Percentiles rank a stretch among this genome's conserved stretches.
Evolutionary conservation across 23 tunicate genomes (phyloP).

Genomic region (Trididemnum miniatum): DNA sequence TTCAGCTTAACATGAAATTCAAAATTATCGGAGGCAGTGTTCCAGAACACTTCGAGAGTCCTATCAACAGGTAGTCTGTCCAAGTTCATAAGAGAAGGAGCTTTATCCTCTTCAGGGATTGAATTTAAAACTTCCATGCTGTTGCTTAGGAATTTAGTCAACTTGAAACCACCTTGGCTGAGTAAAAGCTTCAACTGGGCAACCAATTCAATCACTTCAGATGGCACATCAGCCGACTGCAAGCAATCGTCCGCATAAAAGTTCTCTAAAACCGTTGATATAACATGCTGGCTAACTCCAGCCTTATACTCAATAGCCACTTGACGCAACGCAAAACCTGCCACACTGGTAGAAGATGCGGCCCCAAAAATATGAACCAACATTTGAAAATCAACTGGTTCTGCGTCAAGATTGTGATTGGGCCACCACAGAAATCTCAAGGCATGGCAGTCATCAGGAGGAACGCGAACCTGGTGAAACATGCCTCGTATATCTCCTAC

Average conservation of each 20-base stretch:
- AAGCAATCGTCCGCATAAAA: slow-evolving; percentile 22
- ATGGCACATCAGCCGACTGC: not conserved
- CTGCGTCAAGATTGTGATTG: not conserved
- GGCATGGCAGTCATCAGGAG: not conserved
- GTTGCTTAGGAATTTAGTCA: slow-evolving; percentile 36
- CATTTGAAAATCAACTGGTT: slow-evolving; percentile 3
- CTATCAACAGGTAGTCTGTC: slow-evolving; percentile 27
- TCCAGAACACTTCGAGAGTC: slow-evolving; percentile 26
- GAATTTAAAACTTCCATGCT: not conserved
- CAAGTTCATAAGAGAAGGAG: not conserved
- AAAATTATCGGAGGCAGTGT: slow-evolving; percentile 9
- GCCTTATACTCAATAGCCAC: not conserved
- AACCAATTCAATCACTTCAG: slow-evolving; percentile 4
- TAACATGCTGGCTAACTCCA: not conserved
- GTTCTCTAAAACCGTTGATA: not conserved
- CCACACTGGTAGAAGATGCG: not conserved
- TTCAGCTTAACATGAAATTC: slow-evolving; percentile 10
- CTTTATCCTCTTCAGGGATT: not conserved
- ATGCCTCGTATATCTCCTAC: slow-evolving; percentile 3
- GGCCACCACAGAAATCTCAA: slow-evolving; percentile 22
- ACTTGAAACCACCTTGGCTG: slow-evolving; percentile 32
- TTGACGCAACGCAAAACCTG: slow-evolving; percentile 3
- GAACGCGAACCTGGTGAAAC: slow-evolving; percentile 2
- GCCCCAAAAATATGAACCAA: slow-evolving; percentile 15
- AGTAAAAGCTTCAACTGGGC: not conserved